phyloP scores from a whole-genome alignment of 2,797 vertebrate species.

The Sitta carolinensis region DNA sequence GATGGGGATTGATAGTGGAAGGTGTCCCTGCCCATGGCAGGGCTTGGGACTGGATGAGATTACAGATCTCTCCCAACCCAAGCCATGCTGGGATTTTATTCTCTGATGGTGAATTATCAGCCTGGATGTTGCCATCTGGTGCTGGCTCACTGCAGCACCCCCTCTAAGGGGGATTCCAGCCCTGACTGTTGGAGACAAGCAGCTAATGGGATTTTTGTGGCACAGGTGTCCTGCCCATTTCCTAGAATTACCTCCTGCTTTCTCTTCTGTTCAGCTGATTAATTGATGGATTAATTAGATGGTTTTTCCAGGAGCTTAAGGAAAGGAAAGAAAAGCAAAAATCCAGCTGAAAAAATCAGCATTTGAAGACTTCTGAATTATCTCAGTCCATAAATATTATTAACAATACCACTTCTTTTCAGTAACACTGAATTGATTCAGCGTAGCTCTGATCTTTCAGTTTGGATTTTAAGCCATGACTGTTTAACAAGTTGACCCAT shows the following conservation, averaged over 20 bases:
- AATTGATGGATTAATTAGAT: not conserved
- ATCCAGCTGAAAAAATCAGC: not conserved
- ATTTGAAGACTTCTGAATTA: not conserved
- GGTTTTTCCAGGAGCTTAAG: not conserved
- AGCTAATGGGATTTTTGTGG: constrained; percentile 17
- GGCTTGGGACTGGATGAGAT: not conserved
- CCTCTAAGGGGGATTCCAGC: not conserved
- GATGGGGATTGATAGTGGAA: fast-evolving
- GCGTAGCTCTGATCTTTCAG: not conserved
- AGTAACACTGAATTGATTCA: not conserved
- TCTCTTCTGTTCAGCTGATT: not conserved
- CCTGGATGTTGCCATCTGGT: not conserved
- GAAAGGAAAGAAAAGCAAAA: not conserved
- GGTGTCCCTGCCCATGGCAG: not conserved
- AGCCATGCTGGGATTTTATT: not conserved
- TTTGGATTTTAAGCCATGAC: not conserved
- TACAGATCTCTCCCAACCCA: not conserved
- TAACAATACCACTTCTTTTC: not conserved
- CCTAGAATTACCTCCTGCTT: not conserved
- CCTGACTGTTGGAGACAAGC: not conserved
- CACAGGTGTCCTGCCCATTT: not conserved
- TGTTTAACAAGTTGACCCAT: constrained; percentile 1
- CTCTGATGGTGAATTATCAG: not conserved
- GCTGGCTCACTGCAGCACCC: not conserved
- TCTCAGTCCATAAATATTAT: not conserved